phyloP scores from a whole-genome alignment of 2,113 vertebrate genomes.

The Cathartes aura region DNA sequence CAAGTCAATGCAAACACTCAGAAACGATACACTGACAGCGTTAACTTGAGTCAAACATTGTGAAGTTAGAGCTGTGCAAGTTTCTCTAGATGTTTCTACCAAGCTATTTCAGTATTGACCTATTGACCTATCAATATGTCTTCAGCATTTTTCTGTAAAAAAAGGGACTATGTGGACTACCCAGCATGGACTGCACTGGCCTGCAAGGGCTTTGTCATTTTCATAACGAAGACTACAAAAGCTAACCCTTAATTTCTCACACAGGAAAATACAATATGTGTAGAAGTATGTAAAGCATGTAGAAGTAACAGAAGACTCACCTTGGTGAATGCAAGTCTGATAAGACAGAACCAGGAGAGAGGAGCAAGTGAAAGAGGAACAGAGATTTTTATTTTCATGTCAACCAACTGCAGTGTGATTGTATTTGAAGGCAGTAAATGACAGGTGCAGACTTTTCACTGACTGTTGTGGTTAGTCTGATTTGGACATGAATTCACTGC shows the following conservation, averaged over 20 bases:
- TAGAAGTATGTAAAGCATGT: not conserved
- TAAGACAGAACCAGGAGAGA: not conserved
- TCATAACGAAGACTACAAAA: not conserved
- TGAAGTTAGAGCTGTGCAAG: not conserved
- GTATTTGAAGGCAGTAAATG: not conserved
- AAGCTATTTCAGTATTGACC: not conserved
- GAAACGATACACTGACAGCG: not conserved
- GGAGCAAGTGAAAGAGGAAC: not conserved
- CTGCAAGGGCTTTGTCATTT: not conserved
- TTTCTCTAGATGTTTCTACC: not conserved
- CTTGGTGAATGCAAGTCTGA: not conserved
- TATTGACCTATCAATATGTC: not conserved
- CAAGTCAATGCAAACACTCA: not conserved
- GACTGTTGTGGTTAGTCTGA: not conserved
- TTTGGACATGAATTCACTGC: not conserved
- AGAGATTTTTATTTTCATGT: not conserved
- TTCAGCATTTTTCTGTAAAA: not conserved
- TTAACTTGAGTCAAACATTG: not conserved
- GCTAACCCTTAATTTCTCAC: not conserved
- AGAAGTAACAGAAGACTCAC: not conserved
- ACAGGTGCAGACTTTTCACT: not conserved
- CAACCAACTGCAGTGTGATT: not conserved
- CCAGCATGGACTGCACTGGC: too few relatives aligned
- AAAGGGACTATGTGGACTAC: rapidly evolving
- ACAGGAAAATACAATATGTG: not conserved